Base-by-base conservation (phyloP, 2,113 vertebrate species). In the Chunga burmeisteri region DNA sequence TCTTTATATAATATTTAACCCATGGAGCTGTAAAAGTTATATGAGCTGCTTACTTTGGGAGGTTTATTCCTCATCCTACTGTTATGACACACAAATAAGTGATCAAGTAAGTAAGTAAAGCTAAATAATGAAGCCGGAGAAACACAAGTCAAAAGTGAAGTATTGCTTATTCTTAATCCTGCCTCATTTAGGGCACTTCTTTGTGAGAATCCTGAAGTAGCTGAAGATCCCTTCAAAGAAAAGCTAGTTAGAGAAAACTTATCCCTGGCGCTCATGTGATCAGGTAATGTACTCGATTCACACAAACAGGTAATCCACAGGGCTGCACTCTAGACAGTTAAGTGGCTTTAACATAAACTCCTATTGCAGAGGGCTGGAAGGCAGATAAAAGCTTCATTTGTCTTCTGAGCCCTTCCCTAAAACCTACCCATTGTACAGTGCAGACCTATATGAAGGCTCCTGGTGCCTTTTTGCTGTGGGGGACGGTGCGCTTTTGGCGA, bases 291-390 rank as follows among this genome's bases (percentile, higher is more conserved):
- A 94, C 96, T 97, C 6, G 81, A 95, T 94, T 98, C 97, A 89
- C 94, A 96, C 93, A 96, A 88, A 73, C 95, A 98, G 97, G 97
- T 98, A 98, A 98, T 98, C 97, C 94, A 71, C 84, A 71, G 81
- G 81, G 81, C 94, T 59, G 29, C 79, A 71, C 94, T 98, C 96
- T 83, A 96, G 95, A 90, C 70, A 16, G 96, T 91, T 98, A 98
- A 98, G 98, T 98, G 97, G 95, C 96, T 98, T 97, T 98, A 98
- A 98, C 84, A 1, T 98, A 98, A 98, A 98, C 98, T 98, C 85
- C 81, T 65, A 81, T 83, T 92, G 91, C 94, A 87, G 93, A 58
- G 77, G 44, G 50, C 68, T 94, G 81, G 85, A 84, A 95, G 88
- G 95, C 59, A 97, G 97, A 98, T 98, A 98, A 98, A 98, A 98